Evolutionary conservation across 2,797 vertebrate genomes (phyloP).

Genomic region (Nannoperca australis): DNA sequence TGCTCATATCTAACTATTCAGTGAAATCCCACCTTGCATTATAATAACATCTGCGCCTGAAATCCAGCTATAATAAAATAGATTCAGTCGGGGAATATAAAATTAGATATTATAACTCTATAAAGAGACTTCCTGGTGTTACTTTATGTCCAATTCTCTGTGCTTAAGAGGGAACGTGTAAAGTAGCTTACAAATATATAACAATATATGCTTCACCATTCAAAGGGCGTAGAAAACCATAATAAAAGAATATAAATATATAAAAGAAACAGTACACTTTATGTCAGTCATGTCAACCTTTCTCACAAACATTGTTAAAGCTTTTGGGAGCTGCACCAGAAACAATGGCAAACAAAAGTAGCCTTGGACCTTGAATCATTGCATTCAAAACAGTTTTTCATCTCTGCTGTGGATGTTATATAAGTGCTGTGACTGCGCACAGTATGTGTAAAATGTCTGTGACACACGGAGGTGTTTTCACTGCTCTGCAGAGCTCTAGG

Average conservation of each 20-base stretch:
- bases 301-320: conserved; percentile 13
- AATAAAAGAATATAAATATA: conserved; percentile 1
- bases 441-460: conserved; percentile 69
- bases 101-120: conserved; percentile 21
- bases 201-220: neutral
- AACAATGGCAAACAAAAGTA: conserved; percentile 45
- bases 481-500: conserved; percentile 63
- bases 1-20: conserved; percentile 5
- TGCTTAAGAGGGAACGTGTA: neutral
- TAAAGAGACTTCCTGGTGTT: conserved; percentile 26
- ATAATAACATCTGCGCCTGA: conserved; percentile 26
- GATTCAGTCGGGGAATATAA: conserved; percentile 25
- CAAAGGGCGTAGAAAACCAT: neutral
- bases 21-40: conserved; percentile 24
- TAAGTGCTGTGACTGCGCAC: conserved; percentile 60
- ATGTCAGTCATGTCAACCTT: conserved; percentile 16
- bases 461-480: conserved; percentile 76
- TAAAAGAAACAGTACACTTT: neutral
- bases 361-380: conserved; percentile 50
- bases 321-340: conserved; percentile 27
- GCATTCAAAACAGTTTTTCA: conserved; percentile 57
- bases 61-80: conserved; percentile 27
- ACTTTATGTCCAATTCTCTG: conserved; percentile 14
- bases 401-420: conserved; percentile 58
- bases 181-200: conserved; percentile 9